phyloP scores from a whole-genome alignment of 2,888 invertebrate genomes.

The Gryllus longicercus region DNA sequence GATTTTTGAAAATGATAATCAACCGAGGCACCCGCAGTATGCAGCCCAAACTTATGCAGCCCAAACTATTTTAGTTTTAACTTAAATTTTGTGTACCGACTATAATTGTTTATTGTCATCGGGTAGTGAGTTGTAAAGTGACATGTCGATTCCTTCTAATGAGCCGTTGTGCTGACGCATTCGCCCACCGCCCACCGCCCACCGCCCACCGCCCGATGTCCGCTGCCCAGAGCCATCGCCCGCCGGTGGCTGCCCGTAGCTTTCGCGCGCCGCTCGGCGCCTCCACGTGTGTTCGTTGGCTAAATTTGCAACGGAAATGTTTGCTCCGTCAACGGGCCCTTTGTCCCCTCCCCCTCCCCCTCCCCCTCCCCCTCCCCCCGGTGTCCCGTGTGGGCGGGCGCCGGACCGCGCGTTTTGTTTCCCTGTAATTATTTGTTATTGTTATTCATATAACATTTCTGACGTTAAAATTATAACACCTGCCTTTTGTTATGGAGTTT shows the following conservation, averaged over 20 bases:
- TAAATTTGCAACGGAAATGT: background rate
- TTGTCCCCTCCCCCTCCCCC: background rate
- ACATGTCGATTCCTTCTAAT: background rate
- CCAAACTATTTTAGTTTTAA: too few relatives aligned
- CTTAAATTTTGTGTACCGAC: too few relatives aligned
- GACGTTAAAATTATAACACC: conserved; percentile 17
- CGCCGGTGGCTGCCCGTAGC: background rate
- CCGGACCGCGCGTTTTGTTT: background rate
- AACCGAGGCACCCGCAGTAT: too few relatives aligned
- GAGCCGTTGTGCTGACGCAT: background rate
- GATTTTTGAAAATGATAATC: too few relatives aligned
- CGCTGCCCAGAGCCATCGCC: background rate
- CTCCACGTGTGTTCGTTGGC: background rate
- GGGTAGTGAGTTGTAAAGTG: too few relatives aligned
- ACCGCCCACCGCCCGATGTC: background rate
- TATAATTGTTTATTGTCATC: too few relatives aligned
- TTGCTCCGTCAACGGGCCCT: background rate
- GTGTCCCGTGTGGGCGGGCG: background rate
- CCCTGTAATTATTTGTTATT: background rate
- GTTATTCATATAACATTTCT: conserved; percentile 17
- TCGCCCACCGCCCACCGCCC: background rate
- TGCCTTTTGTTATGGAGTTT: background rate
- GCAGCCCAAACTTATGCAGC: too few relatives aligned
- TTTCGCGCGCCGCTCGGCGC: background rate
- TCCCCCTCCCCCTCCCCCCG: background rate